Evolutionary conservation across 53 echinoderm and acorn worm species (phyloP).

Genomic region (Actinopyga echinites): DNA sequence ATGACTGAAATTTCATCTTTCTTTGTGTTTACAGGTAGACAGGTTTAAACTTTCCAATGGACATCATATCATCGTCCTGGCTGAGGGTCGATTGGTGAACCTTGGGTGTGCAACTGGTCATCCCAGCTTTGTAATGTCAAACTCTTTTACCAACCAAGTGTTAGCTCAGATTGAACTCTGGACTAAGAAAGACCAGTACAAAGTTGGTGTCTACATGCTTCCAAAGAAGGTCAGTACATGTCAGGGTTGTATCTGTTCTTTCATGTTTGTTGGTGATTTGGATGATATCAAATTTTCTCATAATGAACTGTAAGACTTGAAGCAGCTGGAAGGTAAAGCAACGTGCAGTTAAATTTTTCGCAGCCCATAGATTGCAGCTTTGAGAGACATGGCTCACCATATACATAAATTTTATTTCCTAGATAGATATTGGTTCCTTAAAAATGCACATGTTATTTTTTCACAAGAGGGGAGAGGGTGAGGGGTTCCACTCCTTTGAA

Average conservation of each 20-base stretch:
- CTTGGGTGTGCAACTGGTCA: slow-evolving; percentile 98
- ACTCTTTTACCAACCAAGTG: slow-evolving; percentile 98
- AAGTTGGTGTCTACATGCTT: slow-evolving; percentile 84
- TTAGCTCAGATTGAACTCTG: slow-evolving; percentile 96
- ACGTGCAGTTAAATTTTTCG: no score
- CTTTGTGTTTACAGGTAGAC: slow-evolving; percentile 69
- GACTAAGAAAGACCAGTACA: slow-evolving; percentile 79
- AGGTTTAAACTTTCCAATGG: slow-evolving; percentile 85
- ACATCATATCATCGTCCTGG: slow-evolving; percentile 81
- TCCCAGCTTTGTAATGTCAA: slow-evolving; percentile 99
- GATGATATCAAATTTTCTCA: no score
- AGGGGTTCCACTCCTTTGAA: no score
- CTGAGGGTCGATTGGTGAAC: slow-evolving; percentile 93
- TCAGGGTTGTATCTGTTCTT: no score
- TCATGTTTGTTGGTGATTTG: background rate
- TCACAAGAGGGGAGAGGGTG: no score
- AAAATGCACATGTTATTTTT: no score
- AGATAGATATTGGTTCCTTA: no score
- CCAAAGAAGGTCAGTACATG: slow-evolving; percentile 87
- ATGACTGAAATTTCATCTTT: background rate
- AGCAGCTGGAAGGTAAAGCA: no score
- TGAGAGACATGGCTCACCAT: no score
- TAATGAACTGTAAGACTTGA: no score
- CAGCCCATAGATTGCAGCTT: no score
- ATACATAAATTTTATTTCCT: no score